Evolutionary conservation across 35 echinoderm and acorn worm species (phyloP).

Genomic region (Strongylocentrotus purpuratus): DNA sequence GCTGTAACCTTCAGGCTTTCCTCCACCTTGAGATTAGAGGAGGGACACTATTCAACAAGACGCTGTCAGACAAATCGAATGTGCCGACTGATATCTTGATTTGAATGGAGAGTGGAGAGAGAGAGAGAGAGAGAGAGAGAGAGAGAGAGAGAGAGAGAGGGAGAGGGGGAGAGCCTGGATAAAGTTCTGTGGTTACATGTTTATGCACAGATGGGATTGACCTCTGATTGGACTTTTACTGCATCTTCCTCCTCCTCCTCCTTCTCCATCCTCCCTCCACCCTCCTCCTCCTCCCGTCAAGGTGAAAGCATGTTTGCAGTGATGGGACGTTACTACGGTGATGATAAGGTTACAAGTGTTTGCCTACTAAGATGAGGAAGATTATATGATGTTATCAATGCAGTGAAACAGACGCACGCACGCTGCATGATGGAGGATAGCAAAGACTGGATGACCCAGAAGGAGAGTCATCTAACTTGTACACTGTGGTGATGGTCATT

Average conservation of each 20-base stretch:
- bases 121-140: neutral
- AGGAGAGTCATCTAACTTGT: neutral
- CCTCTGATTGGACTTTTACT: constrained; percentile 21
- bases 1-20: neutral
- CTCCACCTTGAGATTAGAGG: neutral
- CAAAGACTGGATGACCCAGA: neutral
- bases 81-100: constrained; percentile 36
- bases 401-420: neutral
- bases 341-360: constrained; percentile 40
- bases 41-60: neutral
- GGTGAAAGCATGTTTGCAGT: neutral
- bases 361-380: constrained; percentile 13
- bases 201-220: neutral
- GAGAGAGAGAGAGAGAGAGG: neutral
- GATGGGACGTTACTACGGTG: constrained; percentile 17
- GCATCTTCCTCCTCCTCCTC: neutral
- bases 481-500: neutral
- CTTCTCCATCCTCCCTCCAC: neutral
- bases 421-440: neutral
- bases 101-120: neutral
- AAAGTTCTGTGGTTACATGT: constrained; percentile 24
- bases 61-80: neutral
- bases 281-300: neutral
- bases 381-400: neutral
- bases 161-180: neutral